Evolutionary conservation across 1,140 invertebrate species (phyloP).

Genomic region (Oedothorax gibbosus): DNA sequence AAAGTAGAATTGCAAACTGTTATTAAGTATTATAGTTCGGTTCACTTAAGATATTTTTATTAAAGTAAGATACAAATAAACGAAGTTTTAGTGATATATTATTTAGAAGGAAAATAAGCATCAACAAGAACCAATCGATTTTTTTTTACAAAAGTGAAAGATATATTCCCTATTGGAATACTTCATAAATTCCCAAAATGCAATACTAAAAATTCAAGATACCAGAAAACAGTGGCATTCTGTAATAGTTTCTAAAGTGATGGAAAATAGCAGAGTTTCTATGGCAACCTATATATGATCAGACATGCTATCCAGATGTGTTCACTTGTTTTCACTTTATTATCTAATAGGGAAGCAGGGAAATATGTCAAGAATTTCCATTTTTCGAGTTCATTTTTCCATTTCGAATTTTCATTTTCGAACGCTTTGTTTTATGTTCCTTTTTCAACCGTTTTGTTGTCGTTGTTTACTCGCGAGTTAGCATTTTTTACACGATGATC

Average conservation of each 20-base stretch:
- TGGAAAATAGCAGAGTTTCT: slow-evolving; percentile 32
- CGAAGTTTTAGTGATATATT: too few species aligned
- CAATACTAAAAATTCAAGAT: too few species aligned
- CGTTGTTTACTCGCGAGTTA: slow-evolving; percentile 15
- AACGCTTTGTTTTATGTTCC: neutral
- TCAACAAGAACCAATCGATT: too few species aligned
- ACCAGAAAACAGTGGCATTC: too few species aligned
- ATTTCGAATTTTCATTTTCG: slow-evolving; percentile 18
- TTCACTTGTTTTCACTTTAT: slow-evolving; percentile 53
- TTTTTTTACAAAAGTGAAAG: too few species aligned
- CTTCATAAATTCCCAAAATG: too few species aligned
- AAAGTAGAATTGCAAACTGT: too few species aligned
- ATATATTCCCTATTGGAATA: too few species aligned
- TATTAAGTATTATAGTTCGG: too few species aligned
- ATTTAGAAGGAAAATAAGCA: too few species aligned
- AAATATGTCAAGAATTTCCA: slow-evolving; percentile 35
- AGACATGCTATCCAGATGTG: slow-evolving; percentile 43
- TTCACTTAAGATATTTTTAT: too few species aligned
- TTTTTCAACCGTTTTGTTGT: neutral
- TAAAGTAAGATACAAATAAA: too few species aligned
- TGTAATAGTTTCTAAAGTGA: neutral
- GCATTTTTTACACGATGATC: slow-evolving; percentile 23
- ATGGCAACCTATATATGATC: slow-evolving; percentile 45
- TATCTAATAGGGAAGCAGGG: slow-evolving; percentile 18
- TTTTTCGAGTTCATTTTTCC: slow-evolving; percentile 44